Percentiles rank a stretch among this genome's conserved stretches.
Conservation (phyloP, 2,113 vertebrate species). For the Caloenas nicobarica region DNA sequence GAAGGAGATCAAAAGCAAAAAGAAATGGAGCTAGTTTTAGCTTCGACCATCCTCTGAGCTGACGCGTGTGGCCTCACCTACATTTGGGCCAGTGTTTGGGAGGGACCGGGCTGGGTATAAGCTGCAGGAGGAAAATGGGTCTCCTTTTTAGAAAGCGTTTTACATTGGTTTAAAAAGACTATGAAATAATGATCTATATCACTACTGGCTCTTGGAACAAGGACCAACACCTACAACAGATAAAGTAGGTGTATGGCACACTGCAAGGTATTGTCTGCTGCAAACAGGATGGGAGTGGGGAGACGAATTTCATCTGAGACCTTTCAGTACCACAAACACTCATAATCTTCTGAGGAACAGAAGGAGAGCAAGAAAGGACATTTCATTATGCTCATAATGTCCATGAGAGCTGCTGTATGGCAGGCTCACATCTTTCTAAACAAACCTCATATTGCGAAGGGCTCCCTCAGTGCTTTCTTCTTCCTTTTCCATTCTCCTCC, state of each 20-base stretch:
- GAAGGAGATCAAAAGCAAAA: not conserved
- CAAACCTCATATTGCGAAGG: conserved; percentile 21
- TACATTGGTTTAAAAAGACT: not conserved
- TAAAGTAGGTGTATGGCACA: not conserved
- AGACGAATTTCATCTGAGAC: not conserved
- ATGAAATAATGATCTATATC: not conserved
- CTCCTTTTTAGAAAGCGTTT: not conserved
- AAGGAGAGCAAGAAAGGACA: not conserved
- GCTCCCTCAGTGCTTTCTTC: not conserved
- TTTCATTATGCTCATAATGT: not conserved
- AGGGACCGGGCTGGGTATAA: not conserved
- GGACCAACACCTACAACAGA: not conserved
- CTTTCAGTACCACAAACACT: not conserved
- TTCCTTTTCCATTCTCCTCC: not conserved
- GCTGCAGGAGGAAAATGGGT: not conserved
- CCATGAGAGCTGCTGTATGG: not conserved
- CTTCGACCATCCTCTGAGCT: not conserved
- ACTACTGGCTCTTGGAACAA: not conserved
- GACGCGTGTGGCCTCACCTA: not conserved
- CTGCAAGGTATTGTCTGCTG: accelerated
- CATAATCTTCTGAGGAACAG: not conserved
- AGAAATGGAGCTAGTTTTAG: not conserved
- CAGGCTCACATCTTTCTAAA: not conserved
- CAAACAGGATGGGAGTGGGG: not conserved
- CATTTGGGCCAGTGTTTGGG: not conserved